Conservation (phyloP, 2,888 invertebrate species). For the Nemotelus nigrinus region DNA sequence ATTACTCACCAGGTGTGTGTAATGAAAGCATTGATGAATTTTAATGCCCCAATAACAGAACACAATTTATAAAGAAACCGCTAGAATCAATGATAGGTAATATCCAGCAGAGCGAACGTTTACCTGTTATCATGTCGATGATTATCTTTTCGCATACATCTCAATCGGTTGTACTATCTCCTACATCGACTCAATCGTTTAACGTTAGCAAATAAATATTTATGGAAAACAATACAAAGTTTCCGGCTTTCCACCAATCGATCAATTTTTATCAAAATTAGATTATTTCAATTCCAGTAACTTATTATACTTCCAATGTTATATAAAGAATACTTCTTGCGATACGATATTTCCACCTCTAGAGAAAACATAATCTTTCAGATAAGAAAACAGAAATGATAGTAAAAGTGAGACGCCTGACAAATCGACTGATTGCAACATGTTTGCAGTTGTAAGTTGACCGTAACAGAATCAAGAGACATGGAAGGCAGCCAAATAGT, state of each 20-base stretch:
- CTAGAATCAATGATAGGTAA: too few relatives aligned
- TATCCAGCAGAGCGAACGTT: too few relatives aligned
- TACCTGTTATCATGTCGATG: too few relatives aligned
- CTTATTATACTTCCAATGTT: not conserved
- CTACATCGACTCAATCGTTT: too few relatives aligned
- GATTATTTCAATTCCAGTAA: not conserved
- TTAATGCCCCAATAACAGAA: too few relatives aligned
- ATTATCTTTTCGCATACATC: too few relatives aligned
- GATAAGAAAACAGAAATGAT: slow-evolving; percentile 20
- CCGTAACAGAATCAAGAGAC: not conserved
- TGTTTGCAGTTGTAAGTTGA: not conserved
- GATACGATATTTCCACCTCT: not conserved
- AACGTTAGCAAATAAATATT: not conserved
- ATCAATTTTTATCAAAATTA: not conserved
- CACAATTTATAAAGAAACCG: too few relatives aligned
- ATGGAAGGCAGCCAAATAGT: slow-evolving; percentile 44
- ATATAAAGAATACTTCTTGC: not conserved
- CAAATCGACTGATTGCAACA: not conserved
- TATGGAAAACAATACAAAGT: too few relatives aligned
- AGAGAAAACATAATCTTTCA: not conserved
- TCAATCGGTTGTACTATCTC: too few relatives aligned
- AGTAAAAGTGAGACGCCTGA: slow-evolving; percentile 14
- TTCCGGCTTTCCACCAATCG: too few relatives aligned
- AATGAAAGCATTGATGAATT: too few relatives aligned
- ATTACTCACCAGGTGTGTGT: too few relatives aligned